Base-by-base conservation (phyloP, 2,888 invertebrate genomes). In the Tachina grossa region DNA sequence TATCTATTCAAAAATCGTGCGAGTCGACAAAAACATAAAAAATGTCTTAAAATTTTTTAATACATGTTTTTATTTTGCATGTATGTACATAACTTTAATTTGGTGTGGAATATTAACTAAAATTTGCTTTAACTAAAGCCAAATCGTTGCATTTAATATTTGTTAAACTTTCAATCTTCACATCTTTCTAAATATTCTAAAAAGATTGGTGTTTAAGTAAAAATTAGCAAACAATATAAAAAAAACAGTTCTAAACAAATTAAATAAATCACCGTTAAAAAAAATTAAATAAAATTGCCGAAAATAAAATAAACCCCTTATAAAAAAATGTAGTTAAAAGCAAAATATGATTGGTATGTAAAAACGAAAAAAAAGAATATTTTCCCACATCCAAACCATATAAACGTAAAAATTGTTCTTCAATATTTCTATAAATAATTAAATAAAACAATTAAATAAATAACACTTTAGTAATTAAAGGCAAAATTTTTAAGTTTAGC, bases 401-500 rank as follows among this genome's bases (percentile, higher is more conserved):
- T 43, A 39, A 74, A 69, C 61, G 59, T 13, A 31, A 63, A 82
- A 79, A 53, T 74, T 81, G 71, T 79, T 83, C 79, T 85, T 79
- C 71, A 85, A 85, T 83, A 83, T 71, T 84, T 83, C 82, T 57
- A 76, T 53, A 83, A 85, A 85, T 61, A 77, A 80, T 69, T 61
- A 87, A 59, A 22, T 53, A 71, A 39, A 79, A 31, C 31, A 31
- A 31, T 31, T 6, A 31, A 31, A 31, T 31, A 86, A 84, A 80
- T 76, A 85, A 82, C 83, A 22, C n/a, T 51, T 53, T 80, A 80
- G 57, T 31, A 74, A 80, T 76, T 71, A 71, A 88, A 80, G n/a
- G 59, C 74, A 85, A 87, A 85, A 75, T 80, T 87, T 87, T 86
- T 87, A 85, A 87, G 87, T 87, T 88, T 85, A 88, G 87, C 87